These are phyloP conservation scores for Elegia similella DNA, from an alignment of 2,888 invertebrate genomes.

Conservation along the genomic window DNA sequence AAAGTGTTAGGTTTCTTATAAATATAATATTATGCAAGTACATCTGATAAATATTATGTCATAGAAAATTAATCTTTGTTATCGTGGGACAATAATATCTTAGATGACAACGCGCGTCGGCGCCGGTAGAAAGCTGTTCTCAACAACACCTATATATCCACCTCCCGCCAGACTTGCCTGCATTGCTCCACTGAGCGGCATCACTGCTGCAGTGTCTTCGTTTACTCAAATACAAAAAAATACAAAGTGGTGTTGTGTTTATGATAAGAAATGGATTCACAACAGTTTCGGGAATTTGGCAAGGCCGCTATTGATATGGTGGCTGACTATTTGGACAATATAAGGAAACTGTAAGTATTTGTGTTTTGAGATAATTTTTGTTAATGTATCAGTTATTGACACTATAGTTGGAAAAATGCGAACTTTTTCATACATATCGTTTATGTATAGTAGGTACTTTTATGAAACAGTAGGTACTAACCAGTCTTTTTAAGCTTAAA, in stretches of 20 bases:
- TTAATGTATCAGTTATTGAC: too few species aligned
- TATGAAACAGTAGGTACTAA: too few species aligned
- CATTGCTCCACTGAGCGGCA: slow-evolving; percentile 69
- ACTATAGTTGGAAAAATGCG: too few species aligned
- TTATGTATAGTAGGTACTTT: too few species aligned
- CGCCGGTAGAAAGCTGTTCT: slow-evolving; percentile 63
- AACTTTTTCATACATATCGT: too few species aligned
- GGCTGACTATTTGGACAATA: slow-evolving; percentile 93
- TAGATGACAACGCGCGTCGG: slow-evolving; percentile 28
- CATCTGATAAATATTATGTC: too few species aligned
- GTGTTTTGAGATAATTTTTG: too few species aligned
- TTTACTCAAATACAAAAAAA: background rate
- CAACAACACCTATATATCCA: slow-evolving; percentile 62
- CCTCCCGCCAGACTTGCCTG: slow-evolving; percentile 46
- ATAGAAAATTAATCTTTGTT: background rate
- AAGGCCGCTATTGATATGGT: slow-evolving; percentile 94
- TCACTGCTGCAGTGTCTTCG: slow-evolving; percentile 43
- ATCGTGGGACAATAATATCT: slow-evolving; percentile 3
- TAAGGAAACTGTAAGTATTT: slow-evolving; percentile 86
- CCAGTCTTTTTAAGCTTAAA: too few species aligned
- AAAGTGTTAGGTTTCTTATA: too few species aligned
- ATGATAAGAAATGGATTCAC: slow-evolving; percentile 84
- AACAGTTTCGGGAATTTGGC: slow-evolving; percentile 91
- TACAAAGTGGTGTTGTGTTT: slow-evolving; percentile 22
- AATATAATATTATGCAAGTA: too few species aligned